A percentile compares a stretch with the other conserved stretches of the same genome.
Evolutionary conservation across 2,888 invertebrate species (phyloP).

Genomic region (Pollenia amentaria): DNA sequence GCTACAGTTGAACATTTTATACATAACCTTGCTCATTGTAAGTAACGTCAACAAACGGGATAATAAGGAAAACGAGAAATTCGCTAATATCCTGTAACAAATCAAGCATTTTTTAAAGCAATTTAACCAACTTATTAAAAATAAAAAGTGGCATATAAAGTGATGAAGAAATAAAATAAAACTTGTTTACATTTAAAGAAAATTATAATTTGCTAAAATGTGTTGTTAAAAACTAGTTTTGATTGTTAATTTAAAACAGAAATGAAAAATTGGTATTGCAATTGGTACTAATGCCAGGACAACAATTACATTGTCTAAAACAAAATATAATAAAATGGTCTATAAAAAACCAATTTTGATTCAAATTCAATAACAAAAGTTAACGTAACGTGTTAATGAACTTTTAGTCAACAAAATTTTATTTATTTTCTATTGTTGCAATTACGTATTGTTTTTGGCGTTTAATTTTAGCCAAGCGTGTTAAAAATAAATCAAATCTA

Average conservation of each 20-base stretch:
- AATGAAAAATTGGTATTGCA: neutral
- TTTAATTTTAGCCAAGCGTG: constrained; percentile 70
- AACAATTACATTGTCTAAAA: neutral
- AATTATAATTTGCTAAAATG: constrained; percentile 6
- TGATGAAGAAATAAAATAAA: constrained; percentile 2
- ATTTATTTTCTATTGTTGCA: constrained; percentile 46
- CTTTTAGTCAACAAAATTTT: constrained; percentile 53
- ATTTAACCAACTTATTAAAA: constrained; percentile 3
- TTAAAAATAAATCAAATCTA: constrained; percentile 68
- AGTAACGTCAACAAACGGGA: constrained; percentile 76
- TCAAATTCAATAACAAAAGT: constrained; percentile 38
- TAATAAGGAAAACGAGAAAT: neutral
- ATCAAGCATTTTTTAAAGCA: neutral
- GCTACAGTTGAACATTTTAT: constrained; percentile 77
- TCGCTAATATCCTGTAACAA: constrained; percentile 7
- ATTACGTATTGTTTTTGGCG: constrained; percentile 55
- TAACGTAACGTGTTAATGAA: constrained; percentile 65
- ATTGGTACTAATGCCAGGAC: neutral
- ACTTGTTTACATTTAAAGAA: neutral
- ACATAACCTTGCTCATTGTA: constrained; percentile 81
- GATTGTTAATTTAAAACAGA: neutral
- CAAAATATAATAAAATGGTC: neutral
- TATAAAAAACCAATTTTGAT: constrained; percentile 15
- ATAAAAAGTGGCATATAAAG: neutral
- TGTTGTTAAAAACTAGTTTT: constrained; percentile 19